Base-by-base conservation (phyloP, 2,797 vertebrate genomes). In the Girardinus metallicus region DNA sequence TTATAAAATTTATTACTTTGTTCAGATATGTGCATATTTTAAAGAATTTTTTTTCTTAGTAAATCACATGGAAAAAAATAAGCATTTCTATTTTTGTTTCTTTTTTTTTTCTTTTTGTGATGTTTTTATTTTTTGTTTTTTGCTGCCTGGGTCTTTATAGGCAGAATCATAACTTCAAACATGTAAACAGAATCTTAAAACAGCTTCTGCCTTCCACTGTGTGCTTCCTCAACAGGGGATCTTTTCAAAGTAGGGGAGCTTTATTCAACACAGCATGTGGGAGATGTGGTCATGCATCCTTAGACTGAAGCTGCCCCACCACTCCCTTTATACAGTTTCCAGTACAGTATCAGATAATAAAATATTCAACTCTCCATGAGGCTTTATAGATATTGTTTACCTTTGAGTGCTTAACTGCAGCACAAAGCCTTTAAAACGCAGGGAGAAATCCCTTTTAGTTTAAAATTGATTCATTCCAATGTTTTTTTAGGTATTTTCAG, bases 191-290 rank as follows among this genome's bases (percentile, higher is more conserved):
- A 71, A 71, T 71, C 68, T 16, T 71, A 29, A 44, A 71, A 44
- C 11, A n/a, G 64, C 68, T 43, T 70, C 10, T 18, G 16, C 41
- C 72, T 34, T 39, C n/a, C 13, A 36, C 29, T 31, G n/a, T 70
- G 9, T 66, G 8, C 21, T 36, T 60, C 31, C 44, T 64, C 44
- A 66, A 57, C 21, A 73, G 53, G 26, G 1, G 43, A 21, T 7
- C 18, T 68, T 49, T 77, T 70, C 66, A 71, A 71, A 41, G 39
- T 23, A 29, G 68, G 41, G 68, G 68, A 71, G 41, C 41, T 71
- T 43, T 44, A 44, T 75, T 43, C 36, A 6, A 8, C 49, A 7
- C 41, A 44, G 41, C 26, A 13, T 71, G 68, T n/a, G 68, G 68
- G 26, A 44, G 68, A n/a, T 70, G 66, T 70, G 66, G 11, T 15